phyloP scores from a whole-genome alignment of 2,113 vertebrate genomes.

The Mastomys coucha region DNA sequence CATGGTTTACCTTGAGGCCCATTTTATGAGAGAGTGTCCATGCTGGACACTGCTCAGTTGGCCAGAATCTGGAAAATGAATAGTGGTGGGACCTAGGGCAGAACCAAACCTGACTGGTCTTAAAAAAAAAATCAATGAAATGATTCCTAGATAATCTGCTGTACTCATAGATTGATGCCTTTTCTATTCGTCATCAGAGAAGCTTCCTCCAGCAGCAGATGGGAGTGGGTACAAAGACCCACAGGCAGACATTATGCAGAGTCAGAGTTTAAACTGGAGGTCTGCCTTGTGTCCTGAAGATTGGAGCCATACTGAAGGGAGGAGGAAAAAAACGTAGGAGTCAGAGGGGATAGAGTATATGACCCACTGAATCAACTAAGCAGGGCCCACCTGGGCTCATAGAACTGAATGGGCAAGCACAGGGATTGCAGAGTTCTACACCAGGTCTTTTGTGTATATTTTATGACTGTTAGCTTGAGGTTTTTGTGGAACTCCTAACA shows the following conservation, averaged over 20 bases:
- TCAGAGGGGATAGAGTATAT: not conserved
- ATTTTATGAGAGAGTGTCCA: not conserved
- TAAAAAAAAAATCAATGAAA: not conserved
- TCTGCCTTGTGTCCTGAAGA: not conserved
- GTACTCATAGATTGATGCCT: not conserved
- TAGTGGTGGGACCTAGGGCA: not conserved
- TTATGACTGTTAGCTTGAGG: not conserved
- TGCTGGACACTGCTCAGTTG: not conserved
- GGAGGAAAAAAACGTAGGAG: not conserved
- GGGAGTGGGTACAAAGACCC: not conserved
- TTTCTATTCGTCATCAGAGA: not conserved
- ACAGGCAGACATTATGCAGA: not conserved
- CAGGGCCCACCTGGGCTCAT: fast-evolving
- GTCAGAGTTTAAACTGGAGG: not conserved
- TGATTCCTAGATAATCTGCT: not conserved
- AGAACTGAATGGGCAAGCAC: not conserved
- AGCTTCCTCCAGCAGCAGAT: not conserved
- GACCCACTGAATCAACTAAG: not conserved
- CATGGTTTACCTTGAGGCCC: not conserved
- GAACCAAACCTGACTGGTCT: not conserved
- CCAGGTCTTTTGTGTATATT: not conserved
- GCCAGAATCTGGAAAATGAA: not conserved
- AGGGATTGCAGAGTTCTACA: not conserved
- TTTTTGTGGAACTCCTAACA: not conserved
- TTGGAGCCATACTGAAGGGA: not conserved